Evolutionary conservation across 2,113 vertebrate genomes (phyloP), one percentile per base, ranked within the genome.

Genomic region (Boulengeromyrus knoepffleri): DNA sequence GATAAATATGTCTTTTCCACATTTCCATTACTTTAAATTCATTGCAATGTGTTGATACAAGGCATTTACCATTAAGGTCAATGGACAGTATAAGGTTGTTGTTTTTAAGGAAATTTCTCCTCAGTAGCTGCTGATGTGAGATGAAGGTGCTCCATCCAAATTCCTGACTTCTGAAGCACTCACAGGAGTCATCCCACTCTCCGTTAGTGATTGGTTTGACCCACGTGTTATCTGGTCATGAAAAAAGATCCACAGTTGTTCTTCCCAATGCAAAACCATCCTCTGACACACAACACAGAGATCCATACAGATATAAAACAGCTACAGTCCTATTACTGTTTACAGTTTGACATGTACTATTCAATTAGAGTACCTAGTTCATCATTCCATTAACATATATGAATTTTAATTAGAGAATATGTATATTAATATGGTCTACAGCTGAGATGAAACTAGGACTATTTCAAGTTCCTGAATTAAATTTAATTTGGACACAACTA

Each of bases 21-120:
- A 49, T 66, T 77, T 6, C 17, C 9, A 4, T 47, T 12, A 56
- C 36, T 45, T 84, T 42, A 9, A 39, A 85, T 27, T 42, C 2
- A 0, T 91, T 89, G 84, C 46, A 5, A 88, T 77, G 90, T 17
- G 0, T 52, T 17, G 88, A 85, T n/a, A 24, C 12, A 56, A 50
- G 0, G 47, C 46, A 45, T 87, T 94, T 96, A 98, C 98, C 98
- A 85, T 96, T 91, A 91, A 98, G 97, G 92, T 98, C 95, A 88
- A 95, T 94, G 47, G 97, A 96, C 84, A 99, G 94, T 89, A 98
- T 97, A 47, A 99, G 94, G 91, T 97, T 95, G 3, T 97, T 91
- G 8, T 98, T 97, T 92, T 97, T 99, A 45, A 99, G 94, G 93
- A 97, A 98, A 92, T 85, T 97, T 89, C 94, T 96, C 27, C 90